A percentile compares a stretch with the other conserved stretches of the same genome.
Conservation (phyloP, 2,888 invertebrate species). For the Drosophila tanythrix region DNA sequence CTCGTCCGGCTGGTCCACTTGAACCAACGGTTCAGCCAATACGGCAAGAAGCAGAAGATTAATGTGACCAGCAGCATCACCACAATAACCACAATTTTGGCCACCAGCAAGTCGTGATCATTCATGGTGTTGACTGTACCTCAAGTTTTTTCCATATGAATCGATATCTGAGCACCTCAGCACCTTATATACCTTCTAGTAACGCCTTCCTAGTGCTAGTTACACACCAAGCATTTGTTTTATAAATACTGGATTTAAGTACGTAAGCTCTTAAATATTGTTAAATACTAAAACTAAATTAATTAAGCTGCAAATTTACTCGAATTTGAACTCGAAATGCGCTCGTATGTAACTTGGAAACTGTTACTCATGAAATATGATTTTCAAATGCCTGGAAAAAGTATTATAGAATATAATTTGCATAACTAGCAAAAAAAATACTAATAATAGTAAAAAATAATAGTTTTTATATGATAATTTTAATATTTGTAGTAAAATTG, state of each 20-base stretch:
- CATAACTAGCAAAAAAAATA: neutral
- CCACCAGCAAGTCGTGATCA: constrained; percentile 78
- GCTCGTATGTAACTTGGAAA: neutral
- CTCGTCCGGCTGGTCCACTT: constrained; percentile 86
- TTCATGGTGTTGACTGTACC: constrained; percentile 21
- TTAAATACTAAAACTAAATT: neutral
- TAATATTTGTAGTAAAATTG: neutral
- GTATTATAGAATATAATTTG: neutral
- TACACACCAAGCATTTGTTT: neutral
- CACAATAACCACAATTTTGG: constrained; percentile 92
- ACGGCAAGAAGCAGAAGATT: constrained; percentile 90
- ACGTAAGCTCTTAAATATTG: constrained; percentile 28
- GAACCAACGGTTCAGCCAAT: constrained; percentile 89
- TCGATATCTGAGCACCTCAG: neutral
- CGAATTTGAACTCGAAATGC: neutral
- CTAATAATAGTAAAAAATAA: no score
- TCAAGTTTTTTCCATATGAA: constrained; percentile 7
- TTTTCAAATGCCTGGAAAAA: neutral
- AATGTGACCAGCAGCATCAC: constrained; percentile 91
- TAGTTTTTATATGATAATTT: neutral
- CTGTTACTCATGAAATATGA: neutral
- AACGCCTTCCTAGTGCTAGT: neutral
- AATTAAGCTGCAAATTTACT: neutral
- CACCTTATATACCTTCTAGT: constrained; percentile 29
- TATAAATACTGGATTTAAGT: constrained; percentile 13